Base-by-base conservation (phyloP, 2,113 vertebrate genomes). In the Phoenicopterus ruber region DNA sequence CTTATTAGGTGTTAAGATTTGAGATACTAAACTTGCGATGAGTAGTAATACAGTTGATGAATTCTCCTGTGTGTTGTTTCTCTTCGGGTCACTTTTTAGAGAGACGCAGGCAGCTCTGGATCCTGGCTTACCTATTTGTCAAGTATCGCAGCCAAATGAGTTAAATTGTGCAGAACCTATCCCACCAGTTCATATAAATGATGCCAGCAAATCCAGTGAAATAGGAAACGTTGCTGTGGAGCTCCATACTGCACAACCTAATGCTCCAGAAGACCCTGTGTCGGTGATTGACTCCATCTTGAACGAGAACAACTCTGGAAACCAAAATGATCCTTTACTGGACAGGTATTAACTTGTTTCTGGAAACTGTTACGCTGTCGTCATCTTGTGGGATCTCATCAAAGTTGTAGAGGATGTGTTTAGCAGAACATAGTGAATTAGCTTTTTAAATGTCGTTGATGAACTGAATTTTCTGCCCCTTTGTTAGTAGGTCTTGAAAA, bases 251-350 rank as follows among this genome's bases (percentile, higher is more conserved):
- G 79, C 74, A 34, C 97, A 95, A 4, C 71, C 74, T 46, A 90
- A 11, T 28, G 16, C 93, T 73, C 38, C 93, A 7, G 98, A 98
- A 61, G 97, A 98, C 67, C 92, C 90, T 0, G 97, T 95, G 50
- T 93, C 94, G 6, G 86, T 98, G 65, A 97, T 96, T 47, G 93
- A 97, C 78, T 96, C 96, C 94, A 92, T 97, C 78, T 81, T 98
- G 66, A 97, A 83, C 0, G 97, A 98, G 86, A 96, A 89, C 89
- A 92, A 11, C 58, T 71, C 89, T 46, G 80, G 88, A 65, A 91
- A 47, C 78, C 96, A 92, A 17, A 93, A 5, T 19, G 93, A 97
- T 52, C 86, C 78, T 93, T 55, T 96, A 55, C 86, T 97, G 67
- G 94, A 97, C 93, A 98, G 97, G 97, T 98, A 95, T 31, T 49